Conservation (phyloP, 2,797 vertebrate species). For the Enteromius viviparus region DNA sequence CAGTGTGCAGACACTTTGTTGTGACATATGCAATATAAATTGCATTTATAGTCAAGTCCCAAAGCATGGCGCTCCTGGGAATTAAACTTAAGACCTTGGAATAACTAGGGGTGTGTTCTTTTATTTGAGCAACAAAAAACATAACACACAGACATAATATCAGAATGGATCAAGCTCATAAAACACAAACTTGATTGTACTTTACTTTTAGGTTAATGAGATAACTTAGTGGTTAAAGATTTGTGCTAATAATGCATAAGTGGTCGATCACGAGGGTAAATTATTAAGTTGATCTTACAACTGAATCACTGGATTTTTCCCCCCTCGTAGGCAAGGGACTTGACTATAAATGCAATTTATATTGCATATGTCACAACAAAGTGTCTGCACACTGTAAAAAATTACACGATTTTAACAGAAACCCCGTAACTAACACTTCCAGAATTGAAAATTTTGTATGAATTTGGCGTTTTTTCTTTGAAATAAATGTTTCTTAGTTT, state of each 20-base stretch:
- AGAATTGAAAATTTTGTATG: no score
- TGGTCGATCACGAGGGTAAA: not conserved
- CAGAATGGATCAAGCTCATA: not conserved
- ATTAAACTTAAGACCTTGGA: not conserved
- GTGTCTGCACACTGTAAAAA: not conserved
- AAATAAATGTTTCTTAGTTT: no score
- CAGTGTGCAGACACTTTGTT: not conserved
- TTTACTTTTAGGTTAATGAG: not conserved
- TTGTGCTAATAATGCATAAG: not conserved
- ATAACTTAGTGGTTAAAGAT: not conserved
- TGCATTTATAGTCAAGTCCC: not conserved
- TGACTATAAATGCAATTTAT: not conserved
- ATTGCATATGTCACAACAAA: not conserved
- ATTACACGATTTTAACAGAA: no score
- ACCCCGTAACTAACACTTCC: no score
- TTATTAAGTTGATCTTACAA: slow-evolving; percentile 4
- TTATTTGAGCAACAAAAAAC: not conserved
- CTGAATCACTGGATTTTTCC: not conserved
- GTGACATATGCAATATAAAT: not conserved
- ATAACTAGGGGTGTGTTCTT: not conserved
- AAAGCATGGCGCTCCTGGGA: not conserved
- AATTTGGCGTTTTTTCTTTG: no score
- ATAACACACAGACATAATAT: not conserved
- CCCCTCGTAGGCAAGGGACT: not conserved
- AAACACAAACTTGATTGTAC: not conserved